Evolutionary conservation across 2,113 vertebrate species (phyloP).

Genomic region (Sphyrna mokarran): DNA sequence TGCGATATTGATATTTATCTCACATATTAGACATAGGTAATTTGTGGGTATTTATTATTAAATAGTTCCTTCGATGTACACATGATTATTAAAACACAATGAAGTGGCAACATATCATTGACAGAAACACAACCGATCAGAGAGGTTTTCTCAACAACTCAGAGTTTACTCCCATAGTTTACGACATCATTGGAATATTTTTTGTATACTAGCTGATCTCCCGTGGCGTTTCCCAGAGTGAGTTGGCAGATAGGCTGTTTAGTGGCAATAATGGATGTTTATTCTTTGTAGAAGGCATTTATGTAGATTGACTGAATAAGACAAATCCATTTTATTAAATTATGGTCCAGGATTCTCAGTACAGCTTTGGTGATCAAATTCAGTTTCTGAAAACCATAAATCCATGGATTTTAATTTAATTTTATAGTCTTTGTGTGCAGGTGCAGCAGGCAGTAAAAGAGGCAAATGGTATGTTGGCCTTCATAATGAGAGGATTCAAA

Average conservation of each 20-base stretch:
- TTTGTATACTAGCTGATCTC: neutral
- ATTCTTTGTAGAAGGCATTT: neutral
- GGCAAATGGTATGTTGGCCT: too few species aligned
- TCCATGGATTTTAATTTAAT: neutral
- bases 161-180: neutral
- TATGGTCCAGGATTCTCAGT: neutral
- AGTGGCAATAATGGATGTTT: neutral
- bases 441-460: too few species aligned
- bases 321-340: neutral
- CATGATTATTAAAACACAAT: neutral
- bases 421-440: neutral
- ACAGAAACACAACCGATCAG: neutral
- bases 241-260: neutral
- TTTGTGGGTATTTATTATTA: neutral
- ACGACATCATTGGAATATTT: neutral
- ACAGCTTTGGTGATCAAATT: neutral
- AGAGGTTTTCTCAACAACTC: neutral
- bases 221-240: neutral
- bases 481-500: too few species aligned
- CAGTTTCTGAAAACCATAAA: neutral
- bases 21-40: neutral
- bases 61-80: neutral
- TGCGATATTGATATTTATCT: neutral
- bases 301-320: neutral
- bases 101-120: neutral